Base-by-base conservation (phyloP, 2,113 vertebrate species). In the Callopanchax toddi region DNA sequence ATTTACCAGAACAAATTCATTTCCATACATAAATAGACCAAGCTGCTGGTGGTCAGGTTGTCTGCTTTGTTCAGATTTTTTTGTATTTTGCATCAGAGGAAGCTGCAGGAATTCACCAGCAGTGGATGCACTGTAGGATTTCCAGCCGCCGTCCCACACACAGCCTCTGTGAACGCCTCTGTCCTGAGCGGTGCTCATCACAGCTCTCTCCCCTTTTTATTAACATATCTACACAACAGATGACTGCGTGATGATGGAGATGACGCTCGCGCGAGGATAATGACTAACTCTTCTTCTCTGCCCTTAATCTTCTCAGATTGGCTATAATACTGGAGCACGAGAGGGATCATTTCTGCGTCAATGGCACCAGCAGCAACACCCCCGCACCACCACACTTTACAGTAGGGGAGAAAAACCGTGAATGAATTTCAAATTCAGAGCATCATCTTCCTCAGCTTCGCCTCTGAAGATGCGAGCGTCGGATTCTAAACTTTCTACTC, bases 331-430 rank as follows among this genome's bases (percentile, higher is more conserved):
- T 49, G 53, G 26, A 70, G 55, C 64, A 68, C 22, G 6, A 55
- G 42, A 50, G 63, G 49, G 69, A 71, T 71, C 64, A 69, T 60
- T 76, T 58, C 58, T 82, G 83, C 63, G 60, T 87, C 77, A 83
- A 61, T 21, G 39, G 43, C 71, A 67, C 15, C 56, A 63, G 40
- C 37, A 53, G 21, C 56, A 49, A 11, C 50, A 58, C 44, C 42
- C 60, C 67, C 55, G 21, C 43, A 22, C 9, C 55, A n/a, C 32
- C 64, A 32, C 25, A 20, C 25, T 44, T 62, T 50, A 70, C 46
- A 71, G 60, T 62, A 40, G 51, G 68, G 40, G 65, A 62, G 45
- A 29, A 44, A 34, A 62, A 20, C 17, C 46, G 43, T 67, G 48
- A 75, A 71, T 42, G 67, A 40, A 78, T 74, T 81, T 82, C 23